Evolutionary conservation across 2,113 vertebrate genomes (phyloP).

Genomic region (Megaceryle torquata): DNA sequence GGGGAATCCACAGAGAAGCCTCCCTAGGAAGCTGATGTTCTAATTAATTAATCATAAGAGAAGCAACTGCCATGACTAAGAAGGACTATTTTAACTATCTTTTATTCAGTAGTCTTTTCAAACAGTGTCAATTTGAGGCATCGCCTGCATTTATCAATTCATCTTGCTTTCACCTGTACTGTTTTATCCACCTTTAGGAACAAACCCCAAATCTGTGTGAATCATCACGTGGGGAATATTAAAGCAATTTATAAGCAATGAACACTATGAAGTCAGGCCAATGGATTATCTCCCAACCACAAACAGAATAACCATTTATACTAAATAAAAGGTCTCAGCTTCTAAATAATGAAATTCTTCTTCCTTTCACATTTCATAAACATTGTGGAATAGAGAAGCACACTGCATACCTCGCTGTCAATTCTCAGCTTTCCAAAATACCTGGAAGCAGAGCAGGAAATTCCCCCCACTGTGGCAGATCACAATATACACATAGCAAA

Average conservation of each 20-base stretch:
- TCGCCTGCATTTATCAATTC: neutral
- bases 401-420: neutral
- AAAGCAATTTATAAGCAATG: neutral
- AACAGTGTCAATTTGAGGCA: neutral
- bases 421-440: neutral
- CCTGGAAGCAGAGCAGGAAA: neutral
- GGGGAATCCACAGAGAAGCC: neutral
- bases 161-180: neutral
- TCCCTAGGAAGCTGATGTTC: neutral
- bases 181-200: neutral
- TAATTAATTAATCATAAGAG: conserved; percentile 26
- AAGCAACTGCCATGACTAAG: neutral
- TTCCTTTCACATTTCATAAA: neutral
- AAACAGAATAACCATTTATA: neutral
- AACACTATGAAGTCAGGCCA: neutral
- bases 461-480: neutral
- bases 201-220: neutral
- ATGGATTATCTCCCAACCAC: neutral
- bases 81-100: neutral
- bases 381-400: neutral
- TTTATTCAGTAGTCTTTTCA: neutral
- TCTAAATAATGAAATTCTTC: neutral
- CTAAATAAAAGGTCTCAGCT: neutral
- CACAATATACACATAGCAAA: rapidly evolving
- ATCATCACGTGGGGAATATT: neutral